Percentiles rank a stretch among this genome's conserved stretches.
Conservation (phyloP, 2,888 invertebrate species). For the Campaea margaritaria region DNA sequence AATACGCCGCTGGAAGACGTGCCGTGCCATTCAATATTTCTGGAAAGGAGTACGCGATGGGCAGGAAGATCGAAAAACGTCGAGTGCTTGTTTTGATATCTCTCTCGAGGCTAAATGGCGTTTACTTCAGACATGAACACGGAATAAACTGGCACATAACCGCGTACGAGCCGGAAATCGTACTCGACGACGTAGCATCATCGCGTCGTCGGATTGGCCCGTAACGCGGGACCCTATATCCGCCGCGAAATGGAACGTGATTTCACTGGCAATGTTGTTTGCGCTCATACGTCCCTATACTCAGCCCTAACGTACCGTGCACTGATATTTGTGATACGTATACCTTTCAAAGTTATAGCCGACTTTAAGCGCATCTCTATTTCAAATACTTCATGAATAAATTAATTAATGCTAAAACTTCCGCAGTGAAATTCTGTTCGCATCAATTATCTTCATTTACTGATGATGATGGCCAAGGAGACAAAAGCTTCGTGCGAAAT, state of each 20-base stretch:
- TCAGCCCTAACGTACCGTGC: slow-evolving; percentile 42
- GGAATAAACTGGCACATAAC: slow-evolving; percentile 62
- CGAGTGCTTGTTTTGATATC: slow-evolving; percentile 50
- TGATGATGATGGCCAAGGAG: not conserved
- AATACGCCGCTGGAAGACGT: slow-evolving; percentile 38
- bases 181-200: slow-evolving; percentile 73
- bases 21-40: slow-evolving; percentile 42
- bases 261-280: slow-evolving; percentile 68
- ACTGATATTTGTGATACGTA: slow-evolving; percentile 28
- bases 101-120: slow-evolving; percentile 48
- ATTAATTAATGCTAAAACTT: too few relatives aligned
- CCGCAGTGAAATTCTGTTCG: too few relatives aligned
- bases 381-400: too few relatives aligned
- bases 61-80: slow-evolving; percentile 39
- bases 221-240: slow-evolving; percentile 74
- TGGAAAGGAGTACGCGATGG: slow-evolving; percentile 40
- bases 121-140: slow-evolving; percentile 55
- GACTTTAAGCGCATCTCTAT: not conserved
- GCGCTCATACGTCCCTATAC: slow-evolving; percentile 48
- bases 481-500: not conserved
- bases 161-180: slow-evolving; percentile 71
- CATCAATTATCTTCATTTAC: not conserved
- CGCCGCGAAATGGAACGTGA: slow-evolving; percentile 77
- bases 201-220: slow-evolving; percentile 67
- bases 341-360: slow-evolving; percentile 1